Conservation (phyloP, 2,113 vertebrate species). For the Monarcha castaneiventris region DNA sequence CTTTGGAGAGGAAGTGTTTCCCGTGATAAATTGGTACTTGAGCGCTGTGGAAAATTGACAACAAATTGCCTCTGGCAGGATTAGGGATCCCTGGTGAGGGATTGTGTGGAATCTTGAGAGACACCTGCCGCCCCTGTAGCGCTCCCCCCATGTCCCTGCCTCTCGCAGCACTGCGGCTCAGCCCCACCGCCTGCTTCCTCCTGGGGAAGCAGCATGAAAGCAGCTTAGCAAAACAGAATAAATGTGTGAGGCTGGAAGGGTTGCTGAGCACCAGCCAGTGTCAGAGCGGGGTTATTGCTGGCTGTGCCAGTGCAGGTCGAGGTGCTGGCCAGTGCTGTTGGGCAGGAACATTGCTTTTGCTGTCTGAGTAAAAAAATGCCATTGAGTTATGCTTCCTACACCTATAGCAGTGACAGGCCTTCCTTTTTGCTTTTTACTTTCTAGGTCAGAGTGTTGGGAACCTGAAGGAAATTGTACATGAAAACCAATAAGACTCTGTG, state of each 20-base stretch:
- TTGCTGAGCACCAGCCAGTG: not conserved
- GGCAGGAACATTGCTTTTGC: not conserved
- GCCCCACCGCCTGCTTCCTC: not conserved
- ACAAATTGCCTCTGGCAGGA: slow-evolving; percentile 6
- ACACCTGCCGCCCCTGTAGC: not conserved
- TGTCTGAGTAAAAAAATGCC: not conserved
- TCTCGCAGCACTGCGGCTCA: accelerated
- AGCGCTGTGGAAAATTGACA: not conserved
- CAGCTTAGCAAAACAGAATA: not conserved
- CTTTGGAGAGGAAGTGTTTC: slow-evolving; percentile 15
- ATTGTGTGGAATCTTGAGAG: not conserved
- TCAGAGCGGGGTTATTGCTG: not conserved
- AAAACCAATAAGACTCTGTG: not conserved
- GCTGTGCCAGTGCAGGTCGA: not conserved
- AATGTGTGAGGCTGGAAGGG: not conserved
- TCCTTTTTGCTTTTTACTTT: not conserved
- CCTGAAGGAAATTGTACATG: not conserved
- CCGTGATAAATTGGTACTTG: not conserved
- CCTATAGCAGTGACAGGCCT: not conserved
- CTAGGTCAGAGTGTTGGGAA: not conserved
- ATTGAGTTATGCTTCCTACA: not conserved
- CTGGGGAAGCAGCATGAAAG: not conserved
- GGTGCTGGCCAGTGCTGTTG: not conserved
- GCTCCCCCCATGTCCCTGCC: accelerated
- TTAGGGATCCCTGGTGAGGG: not conserved